phyloP scores from a whole-genome alignment of 2,113 vertebrate species.

The Triplophysa tibetana region DNA sequence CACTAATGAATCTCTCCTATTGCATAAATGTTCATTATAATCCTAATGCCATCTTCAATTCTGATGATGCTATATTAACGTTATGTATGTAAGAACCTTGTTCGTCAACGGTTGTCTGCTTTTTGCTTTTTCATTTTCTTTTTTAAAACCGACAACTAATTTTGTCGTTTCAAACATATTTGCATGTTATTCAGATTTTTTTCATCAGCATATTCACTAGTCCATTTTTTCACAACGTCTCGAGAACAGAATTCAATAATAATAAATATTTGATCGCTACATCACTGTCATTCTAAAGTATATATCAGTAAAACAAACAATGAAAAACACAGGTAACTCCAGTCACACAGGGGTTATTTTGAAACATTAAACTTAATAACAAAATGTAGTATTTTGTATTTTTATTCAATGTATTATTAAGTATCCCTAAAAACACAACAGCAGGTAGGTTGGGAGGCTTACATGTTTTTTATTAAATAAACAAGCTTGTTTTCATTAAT shows the following conservation, averaged over 20 bases:
- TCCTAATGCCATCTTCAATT: constrained; percentile 17
- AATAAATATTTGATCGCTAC: constrained; percentile 20
- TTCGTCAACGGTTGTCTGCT: constrained; percentile 12
- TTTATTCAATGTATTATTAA: too few relatives aligned
- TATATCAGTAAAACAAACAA: constrained; percentile 23
- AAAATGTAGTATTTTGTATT: not conserved
- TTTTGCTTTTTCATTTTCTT: constrained; percentile 22
- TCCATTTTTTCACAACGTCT: constrained; percentile 19
- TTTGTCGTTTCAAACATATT: constrained; percentile 1
- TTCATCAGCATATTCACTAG: constrained; percentile 34
- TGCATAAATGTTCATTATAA: not conserved
- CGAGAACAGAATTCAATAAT: constrained; percentile 36
- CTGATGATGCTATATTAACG: not conserved
- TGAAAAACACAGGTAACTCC: not conserved
- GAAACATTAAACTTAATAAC: not conserved
- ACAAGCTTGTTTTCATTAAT: constrained; percentile 17
- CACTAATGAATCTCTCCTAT: constrained; percentile 10
- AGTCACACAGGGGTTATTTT: not conserved
- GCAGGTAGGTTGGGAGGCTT: constrained; percentile 33
- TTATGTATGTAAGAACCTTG: not conserved
- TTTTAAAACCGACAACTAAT: constrained; percentile 15
- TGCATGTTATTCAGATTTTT: constrained; percentile 32
- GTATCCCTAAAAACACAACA: not conserved
- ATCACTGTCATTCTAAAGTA: constrained; percentile 2
- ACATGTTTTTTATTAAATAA: not conserved